These are phyloP conservation scores for Sebastes jordani DNA, from an alignment of 2,797 vertebrate species.

Conservation along the genomic window DNA sequence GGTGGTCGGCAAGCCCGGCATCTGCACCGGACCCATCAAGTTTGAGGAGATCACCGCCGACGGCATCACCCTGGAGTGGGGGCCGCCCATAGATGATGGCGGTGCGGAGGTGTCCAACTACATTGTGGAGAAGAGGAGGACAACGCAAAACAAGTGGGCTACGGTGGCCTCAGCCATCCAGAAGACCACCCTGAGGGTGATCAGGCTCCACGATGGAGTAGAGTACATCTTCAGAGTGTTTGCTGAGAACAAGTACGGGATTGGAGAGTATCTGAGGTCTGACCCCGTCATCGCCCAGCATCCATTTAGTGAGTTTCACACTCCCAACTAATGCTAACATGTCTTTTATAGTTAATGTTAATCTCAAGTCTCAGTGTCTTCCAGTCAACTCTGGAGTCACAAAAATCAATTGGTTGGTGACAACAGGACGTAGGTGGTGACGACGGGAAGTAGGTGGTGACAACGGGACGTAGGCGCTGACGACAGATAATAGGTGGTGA, in stretches of 20 bases:
- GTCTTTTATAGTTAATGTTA: not conserved
- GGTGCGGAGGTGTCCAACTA: slow-evolving; percentile 98
- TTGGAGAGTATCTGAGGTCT: slow-evolving; percentile 95
- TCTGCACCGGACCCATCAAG: slow-evolving; percentile 93
- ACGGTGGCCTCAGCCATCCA: slow-evolving; percentile 97
- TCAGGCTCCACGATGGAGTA: slow-evolving; percentile 93
- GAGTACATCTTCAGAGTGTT: slow-evolving; percentile 98
- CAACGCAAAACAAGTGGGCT: slow-evolving; percentile 94
- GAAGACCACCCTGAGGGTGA: slow-evolving; percentile 95
- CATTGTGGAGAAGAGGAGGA: slow-evolving; percentile 95
- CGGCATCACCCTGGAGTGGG: slow-evolving; percentile 95
- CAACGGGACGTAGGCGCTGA: too few relatives aligned
- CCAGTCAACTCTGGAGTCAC: not conserved
- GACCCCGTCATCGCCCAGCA: slow-evolving; percentile 93
- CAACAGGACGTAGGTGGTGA: too few relatives aligned
- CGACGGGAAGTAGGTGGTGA: too few relatives aligned
- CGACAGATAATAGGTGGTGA: too few relatives aligned
- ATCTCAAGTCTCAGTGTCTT: not conserved
- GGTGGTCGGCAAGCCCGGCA: slow-evolving; percentile 97
- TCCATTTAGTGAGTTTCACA: slow-evolving; percentile 93
- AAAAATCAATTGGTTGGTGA: too few relatives aligned
- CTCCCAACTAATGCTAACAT: not conserved
- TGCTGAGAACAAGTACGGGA: slow-evolving; percentile 98
- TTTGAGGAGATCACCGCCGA: slow-evolving; percentile 98
- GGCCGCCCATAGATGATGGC: slow-evolving; percentile 93